Percentiles rank a stretch among this genome's conserved stretches.
phyloP scores from a whole-genome alignment of 2,113 vertebrate species.

The Martes martes region DNA sequence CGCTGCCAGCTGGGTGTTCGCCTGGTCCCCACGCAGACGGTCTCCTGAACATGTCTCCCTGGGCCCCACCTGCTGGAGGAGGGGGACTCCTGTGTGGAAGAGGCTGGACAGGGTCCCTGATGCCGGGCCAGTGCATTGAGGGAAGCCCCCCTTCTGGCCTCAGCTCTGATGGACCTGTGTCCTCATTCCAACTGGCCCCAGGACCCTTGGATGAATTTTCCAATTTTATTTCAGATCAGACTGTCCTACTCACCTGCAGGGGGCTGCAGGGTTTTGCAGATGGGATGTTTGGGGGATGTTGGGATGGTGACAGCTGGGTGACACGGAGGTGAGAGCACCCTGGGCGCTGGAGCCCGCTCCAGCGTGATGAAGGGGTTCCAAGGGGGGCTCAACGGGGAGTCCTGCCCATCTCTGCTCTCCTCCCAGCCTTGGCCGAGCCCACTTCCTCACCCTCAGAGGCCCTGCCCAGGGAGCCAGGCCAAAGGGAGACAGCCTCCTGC shows the following conservation, averaged over 20 bases:
- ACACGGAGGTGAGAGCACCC: not conserved
- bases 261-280: not conserved
- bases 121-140: not conserved
- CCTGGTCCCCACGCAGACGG: not conserved
- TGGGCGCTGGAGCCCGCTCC: not conserved
- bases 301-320: not conserved
- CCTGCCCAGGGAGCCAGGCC: not conserved
- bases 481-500: not conserved
- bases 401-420: too few relatives aligned
- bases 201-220: not conserved
- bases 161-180: not conserved
- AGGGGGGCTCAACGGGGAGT: not conserved
- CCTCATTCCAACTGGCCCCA: not conserved
- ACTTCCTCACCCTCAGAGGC: not conserved
- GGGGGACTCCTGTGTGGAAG: not conserved
- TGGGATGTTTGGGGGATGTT: accelerated
- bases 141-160: accelerated
- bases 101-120: not conserved
- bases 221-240: conserved; percentile 40
- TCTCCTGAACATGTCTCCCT: not conserved
- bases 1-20: not conserved
- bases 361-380: not conserved
- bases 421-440: not conserved
- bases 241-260: not conserved
- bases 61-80: not conserved